Base-by-base conservation (phyloP, 2,888 invertebrate genomes). In the Mycogona germanica region DNA sequence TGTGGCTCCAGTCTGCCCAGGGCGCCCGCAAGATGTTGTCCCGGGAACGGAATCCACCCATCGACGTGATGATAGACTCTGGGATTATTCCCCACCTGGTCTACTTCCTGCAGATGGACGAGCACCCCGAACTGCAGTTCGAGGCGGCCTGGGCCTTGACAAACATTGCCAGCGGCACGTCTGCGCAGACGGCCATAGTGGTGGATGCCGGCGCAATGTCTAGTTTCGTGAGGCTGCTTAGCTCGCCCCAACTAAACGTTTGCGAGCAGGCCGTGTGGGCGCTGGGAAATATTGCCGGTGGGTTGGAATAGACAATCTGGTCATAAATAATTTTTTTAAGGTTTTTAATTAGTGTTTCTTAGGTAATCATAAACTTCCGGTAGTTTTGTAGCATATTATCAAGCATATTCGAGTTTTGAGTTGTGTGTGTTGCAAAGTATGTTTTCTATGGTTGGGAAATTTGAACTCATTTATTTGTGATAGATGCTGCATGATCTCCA, bases 221-320 rank as follows among this genome's bases (percentile, higher is more conserved):
- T n/a, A 26, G 26, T 51, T 97, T 98, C 74, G 76, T 98, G 52
- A 82, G 87, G 68, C 78, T 98, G 59, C 76, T 98, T 52, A 78
- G 83, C 70, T 97, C 97, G 32, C 84, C 85, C 37, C 92, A 93
- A 69, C 89, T 92, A 67, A 96, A 93, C 73, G 97, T 98, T 6
- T 96, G 96, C 67, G 97, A 98, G 73, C 98, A 98, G 72, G 95
- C 97, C 7, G 97, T 98, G 5, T 98, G 98, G 98, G 98, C 97
- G 14, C 76, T 98, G 65, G 81, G 81, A 64, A 86, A 86, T 70
- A 86, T 87, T 62, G 85, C 86, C 65, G 85, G 96, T 71, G 58
- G n/a, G n/a, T n/a, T n/a, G n/a, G n/a, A n/a, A n/a, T n/a, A n/a
- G n/a, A n/a, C n/a, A n/a, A n/a, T n/a, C n/a, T n/a, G n/a, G n/a